These are phyloP conservation scores for Aselliscus stoliczkanus DNA, from an alignment of 2,797 vertebrate genomes.

Conservation along the genomic window DNA sequence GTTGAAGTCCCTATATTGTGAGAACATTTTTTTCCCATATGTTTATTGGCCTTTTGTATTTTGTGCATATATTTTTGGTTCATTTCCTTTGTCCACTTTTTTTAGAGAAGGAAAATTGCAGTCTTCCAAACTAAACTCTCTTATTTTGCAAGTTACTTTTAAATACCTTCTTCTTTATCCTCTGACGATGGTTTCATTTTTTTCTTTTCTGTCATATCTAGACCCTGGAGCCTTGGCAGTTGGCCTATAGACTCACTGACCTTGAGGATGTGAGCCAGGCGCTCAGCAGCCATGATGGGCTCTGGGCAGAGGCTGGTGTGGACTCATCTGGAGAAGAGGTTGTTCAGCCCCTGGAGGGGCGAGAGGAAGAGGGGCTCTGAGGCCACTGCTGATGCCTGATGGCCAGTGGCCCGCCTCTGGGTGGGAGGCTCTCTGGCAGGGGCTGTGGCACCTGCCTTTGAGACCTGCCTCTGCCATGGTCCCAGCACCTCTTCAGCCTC, in stretches of 20 bases:
- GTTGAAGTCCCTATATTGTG: not conserved
- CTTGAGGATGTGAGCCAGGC: not conserved
- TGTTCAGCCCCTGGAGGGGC: not conserved
- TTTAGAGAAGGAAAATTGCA: not conserved
- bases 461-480: too few species aligned
- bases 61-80: not conserved
- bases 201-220: not conserved
- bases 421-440: not conserved
- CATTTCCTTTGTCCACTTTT: not conserved
- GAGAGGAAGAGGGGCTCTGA: not conserved
- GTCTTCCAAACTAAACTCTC: not conserved
- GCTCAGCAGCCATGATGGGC: not conserved
- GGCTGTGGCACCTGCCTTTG: not conserved
- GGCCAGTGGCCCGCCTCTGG: not conserved
- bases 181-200: not conserved
- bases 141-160: not conserved
- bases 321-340: not conserved
- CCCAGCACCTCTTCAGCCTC: not conserved
- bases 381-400: not conserved
- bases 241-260: not conserved
- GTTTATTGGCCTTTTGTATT: not conserved
- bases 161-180: not conserved
- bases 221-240: not conserved
- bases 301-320: not conserved
- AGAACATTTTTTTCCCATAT: accelerated